Evolutionary conservation across 2,797 vertebrate species (phyloP).

Genomic region (Falco biarmicus): DNA sequence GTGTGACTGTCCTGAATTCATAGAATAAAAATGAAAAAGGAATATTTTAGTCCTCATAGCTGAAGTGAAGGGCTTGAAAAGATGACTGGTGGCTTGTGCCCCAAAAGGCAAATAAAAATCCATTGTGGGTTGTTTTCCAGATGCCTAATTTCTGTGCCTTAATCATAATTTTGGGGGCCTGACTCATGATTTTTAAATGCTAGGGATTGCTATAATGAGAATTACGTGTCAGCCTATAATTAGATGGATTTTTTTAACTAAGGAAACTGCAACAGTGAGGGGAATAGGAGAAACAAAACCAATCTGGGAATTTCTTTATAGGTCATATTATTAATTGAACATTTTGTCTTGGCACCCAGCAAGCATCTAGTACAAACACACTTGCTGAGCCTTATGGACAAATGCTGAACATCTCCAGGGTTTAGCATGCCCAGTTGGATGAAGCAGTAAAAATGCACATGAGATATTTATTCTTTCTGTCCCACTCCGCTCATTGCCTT

Average conservation of each 20-base stretch:
- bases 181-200: constrained; percentile 22
- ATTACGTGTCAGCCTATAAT: constrained; percentile 29
- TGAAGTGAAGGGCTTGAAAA: not conserved
- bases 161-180: not conserved
- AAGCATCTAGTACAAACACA: constrained; percentile 2
- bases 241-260: not conserved
- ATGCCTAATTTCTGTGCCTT: constrained; percentile 1
- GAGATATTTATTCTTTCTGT: not conserved
- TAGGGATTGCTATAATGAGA: not conserved
- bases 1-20: not conserved
- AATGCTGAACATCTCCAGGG: not conserved
- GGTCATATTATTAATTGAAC: constrained; percentile 2
- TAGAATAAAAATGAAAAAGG: not conserved
- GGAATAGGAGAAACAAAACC: constrained; percentile 26
- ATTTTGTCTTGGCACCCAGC: constrained; percentile 31
- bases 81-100: not conserved
- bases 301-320: not conserved
- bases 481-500: not conserved
- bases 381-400: constrained; percentile 42
- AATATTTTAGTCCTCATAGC: not conserved
- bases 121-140: not conserved
- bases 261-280: not conserved
- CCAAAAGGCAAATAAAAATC: not conserved
- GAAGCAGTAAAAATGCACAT: not conserved
- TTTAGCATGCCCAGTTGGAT: not conserved